Evolutionary conservation across 1,140 invertebrate species (phyloP).

Genomic region (Aricia agestis): DNA sequence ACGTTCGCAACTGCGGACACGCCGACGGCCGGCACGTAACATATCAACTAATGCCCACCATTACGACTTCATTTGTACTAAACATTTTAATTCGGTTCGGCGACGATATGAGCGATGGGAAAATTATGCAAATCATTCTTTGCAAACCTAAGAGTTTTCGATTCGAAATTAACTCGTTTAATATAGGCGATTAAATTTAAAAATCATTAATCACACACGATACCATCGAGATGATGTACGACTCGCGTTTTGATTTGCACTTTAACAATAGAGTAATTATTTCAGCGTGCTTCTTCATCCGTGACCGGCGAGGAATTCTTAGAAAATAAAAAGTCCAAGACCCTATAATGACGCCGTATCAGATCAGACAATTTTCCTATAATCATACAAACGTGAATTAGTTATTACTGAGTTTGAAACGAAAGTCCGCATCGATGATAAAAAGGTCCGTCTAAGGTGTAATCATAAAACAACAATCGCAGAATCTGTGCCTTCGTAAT

Average conservation of each 20-base stretch:
- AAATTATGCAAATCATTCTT: neutral
- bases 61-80: constrained; percentile 4
- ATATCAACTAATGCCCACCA: neutral
- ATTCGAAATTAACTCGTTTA: constrained; percentile 2
- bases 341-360: constrained; percentile 17
- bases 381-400: constrained; percentile 27
- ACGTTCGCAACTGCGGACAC: constrained; percentile 23
- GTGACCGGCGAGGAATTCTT: constrained; percentile 6
- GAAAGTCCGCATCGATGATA: constrained; percentile 24
- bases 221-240: constrained; percentile 4
- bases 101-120: neutral
- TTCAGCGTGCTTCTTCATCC: constrained; percentile 3
- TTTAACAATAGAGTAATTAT: constrained; percentile 16
- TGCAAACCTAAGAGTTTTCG: neutral
- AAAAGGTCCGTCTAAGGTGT: constrained; percentile 24
- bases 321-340: constrained; percentile 17
- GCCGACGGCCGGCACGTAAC: constrained; percentile 14
- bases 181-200: neutral
- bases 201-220: constrained; percentile 13
- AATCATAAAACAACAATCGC: constrained; percentile 21
- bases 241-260: constrained; percentile 1
- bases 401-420: constrained; percentile 25
- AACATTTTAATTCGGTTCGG: neutral
- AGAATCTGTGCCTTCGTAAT: constrained; percentile 20
- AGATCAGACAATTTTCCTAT: constrained; percentile 19